Conservation (phyloP, 2,113 vertebrate species). For the Brachyistius frenatus region DNA sequence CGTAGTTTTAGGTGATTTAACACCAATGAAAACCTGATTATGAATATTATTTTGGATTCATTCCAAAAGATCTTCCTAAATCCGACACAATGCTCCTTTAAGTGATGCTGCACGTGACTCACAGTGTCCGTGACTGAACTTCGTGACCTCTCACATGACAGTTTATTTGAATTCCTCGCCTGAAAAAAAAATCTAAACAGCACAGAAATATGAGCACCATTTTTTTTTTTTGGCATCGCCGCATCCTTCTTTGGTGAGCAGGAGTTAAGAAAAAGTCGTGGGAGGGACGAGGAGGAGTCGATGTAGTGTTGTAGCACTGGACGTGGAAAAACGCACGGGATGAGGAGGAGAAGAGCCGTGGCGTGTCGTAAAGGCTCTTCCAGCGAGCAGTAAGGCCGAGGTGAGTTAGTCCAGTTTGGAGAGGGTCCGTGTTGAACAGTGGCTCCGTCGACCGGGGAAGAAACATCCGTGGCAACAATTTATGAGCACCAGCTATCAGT, state of each 20-base stretch:
- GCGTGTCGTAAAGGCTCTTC: conserved; percentile 38
- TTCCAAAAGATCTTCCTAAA: too few species aligned
- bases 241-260: conserved; percentile 73
- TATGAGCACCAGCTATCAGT: conserved; percentile 91
- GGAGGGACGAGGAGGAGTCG: conserved; percentile 22
- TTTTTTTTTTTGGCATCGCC: conserved; percentile 73
- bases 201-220: conserved; percentile 66
- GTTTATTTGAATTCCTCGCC: neutral
- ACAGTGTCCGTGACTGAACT: neutral
- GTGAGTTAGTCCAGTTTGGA: conserved; percentile 69
- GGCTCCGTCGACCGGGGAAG: conserved; percentile 64
- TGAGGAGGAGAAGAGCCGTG: conserved; percentile 44
- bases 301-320: conserved; percentile 49
- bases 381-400: conserved; percentile 79
- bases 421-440: conserved; percentile 69
- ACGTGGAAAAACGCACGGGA: conserved; percentile 16
- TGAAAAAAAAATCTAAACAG: conserved; percentile 1
- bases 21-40: too few species aligned
- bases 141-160: neutral
- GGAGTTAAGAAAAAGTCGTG: conserved; percentile 29
- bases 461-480: conserved; percentile 86
- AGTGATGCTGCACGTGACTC: conserved; percentile 11
- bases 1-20: too few species aligned
- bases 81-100: too few species aligned
- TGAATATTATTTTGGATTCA: too few species aligned